phyloP scores from a whole-genome alignment of 2,113 vertebrate species.

The Pedionomus torquatus region DNA sequence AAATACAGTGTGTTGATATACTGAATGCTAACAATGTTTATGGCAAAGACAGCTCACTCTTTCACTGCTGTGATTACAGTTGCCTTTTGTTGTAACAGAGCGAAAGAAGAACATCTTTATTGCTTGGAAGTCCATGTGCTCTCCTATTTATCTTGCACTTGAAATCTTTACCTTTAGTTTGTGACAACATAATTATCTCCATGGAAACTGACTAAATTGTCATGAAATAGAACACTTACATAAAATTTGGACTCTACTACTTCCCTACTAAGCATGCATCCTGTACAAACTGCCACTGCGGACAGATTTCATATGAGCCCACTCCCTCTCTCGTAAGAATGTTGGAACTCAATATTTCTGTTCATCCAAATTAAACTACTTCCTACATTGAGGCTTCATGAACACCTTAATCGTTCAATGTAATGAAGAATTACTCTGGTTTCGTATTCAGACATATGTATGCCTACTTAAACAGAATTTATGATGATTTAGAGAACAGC shows the following conservation, averaged over 20 bases:
- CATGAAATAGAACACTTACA: constrained; percentile 5
- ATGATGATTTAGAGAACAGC: background rate
- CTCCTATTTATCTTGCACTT: constrained; percentile 49
- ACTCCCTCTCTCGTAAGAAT: background rate
- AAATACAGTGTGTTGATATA: constrained; percentile 39
- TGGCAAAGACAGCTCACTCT: constrained; percentile 5
- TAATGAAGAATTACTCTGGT: background rate
- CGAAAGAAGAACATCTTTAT: constrained; percentile 38
- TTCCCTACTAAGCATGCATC: background rate
- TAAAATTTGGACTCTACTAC: background rate
- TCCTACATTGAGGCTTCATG: background rate
- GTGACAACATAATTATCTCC: constrained; percentile 57
- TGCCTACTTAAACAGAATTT: background rate
- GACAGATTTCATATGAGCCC: background rate
- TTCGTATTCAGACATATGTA: background rate
- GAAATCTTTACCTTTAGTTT: constrained; percentile 51
- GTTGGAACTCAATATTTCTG: background rate
- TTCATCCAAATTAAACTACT: background rate
- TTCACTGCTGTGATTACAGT: constrained; percentile 33
- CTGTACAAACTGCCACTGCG: background rate
- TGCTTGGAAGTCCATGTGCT: constrained; percentile 17
- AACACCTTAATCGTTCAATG: background rate
- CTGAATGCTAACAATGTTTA: constrained; percentile 24
- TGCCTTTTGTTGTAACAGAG: constrained; percentile 43
- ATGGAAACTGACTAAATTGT: constrained; percentile 50